phyloP scores from a whole-genome alignment of 1,140 invertebrate species.

The Drosophila auraria region DNA sequence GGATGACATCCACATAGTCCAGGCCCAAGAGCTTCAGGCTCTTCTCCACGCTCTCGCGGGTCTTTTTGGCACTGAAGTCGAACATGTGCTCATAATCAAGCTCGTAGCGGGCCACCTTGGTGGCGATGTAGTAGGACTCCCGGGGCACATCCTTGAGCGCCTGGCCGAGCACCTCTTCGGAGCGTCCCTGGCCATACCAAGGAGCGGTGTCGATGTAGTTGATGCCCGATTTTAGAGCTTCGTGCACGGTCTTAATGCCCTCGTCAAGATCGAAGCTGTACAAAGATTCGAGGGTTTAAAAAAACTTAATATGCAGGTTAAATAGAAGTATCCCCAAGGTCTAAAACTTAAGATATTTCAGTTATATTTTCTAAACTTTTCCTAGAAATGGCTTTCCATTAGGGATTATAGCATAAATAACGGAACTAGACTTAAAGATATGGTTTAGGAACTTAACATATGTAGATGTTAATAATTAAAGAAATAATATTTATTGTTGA shows the following conservation, averaged over 20 bases:
- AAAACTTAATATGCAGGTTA: too few species aligned
- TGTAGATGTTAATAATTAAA: too few species aligned
- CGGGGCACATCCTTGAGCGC: conserved; percentile 92
- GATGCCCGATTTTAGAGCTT: conserved; percentile 92
- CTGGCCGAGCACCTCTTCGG: conserved; percentile 93
- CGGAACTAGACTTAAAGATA: too few species aligned
- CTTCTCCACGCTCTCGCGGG: conserved; percentile 90
- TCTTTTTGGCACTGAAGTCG: conserved; percentile 93
- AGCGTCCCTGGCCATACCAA: conserved; percentile 95
- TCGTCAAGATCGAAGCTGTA: conserved; percentile 87
- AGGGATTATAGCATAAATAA: too few species aligned
- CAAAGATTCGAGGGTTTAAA: too few species aligned
- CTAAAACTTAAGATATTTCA: too few species aligned
- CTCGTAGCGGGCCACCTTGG: conserved; percentile 95
- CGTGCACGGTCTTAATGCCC: conserved; percentile 89
- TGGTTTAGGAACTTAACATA: too few species aligned
- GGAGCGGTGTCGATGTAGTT: conserved; percentile 97
- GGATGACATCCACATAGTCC: conserved; percentile 94
- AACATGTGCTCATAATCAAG: conserved; percentile 91
- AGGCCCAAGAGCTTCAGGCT: conserved; percentile 91
- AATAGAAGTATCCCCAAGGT: too few species aligned
- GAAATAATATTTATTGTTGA: too few species aligned
- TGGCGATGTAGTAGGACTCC: conserved; percentile 93
- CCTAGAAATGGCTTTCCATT: too few species aligned
- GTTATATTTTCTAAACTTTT: too few species aligned